Evolutionary conservation across 2,113 vertebrate species (phyloP), one percentile per base, ranked within the genome.

Genomic region (Steatornis caripensis): DNA sequence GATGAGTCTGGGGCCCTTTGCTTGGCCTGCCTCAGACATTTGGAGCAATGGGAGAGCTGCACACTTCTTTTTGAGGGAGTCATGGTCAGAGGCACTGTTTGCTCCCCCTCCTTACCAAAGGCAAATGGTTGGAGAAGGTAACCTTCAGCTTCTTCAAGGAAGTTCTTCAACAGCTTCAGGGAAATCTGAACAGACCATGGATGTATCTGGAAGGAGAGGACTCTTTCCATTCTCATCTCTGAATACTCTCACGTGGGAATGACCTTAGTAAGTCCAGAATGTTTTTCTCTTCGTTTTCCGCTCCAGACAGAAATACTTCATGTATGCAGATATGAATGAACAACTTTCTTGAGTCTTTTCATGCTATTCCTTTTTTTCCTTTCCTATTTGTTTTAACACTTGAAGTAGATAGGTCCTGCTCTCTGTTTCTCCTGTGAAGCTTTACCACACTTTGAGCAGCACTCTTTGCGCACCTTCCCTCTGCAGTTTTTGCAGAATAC

Each of bases 1-100:
- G 97, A 97, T 95, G 95, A 95, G 94, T 79, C 93, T 93, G 93
- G 83, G 95, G 96, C 95, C 93, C 86, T 98, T 97, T 94, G 96
- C 87, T 97, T 90, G 96, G 95, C 89, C 65, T 87, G 86, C 76
- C 70, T 76, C 87, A 94, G 94, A 70, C 76, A 45, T 96, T 32
- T 84, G 90, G 95, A 95, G 95, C 96, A 84, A 93, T 85, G 90
- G 90, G 94, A 95, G 89, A 91, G 89, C 76, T 16, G 93, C 87
- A 86, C 54, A 6, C 86, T 78, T 92, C 71, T 90, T 93, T 90
- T 88, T 65, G 97, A 96, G 87, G 66, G 49, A 53, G 90, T 92
- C 96, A 88, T 93, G 89, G 27, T 95, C 87, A 93, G 32, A 86
- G 81, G 41, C 54, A 58, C 26, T 74, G 27, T 65, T 80, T 36